A percentile compares a stretch with the other conserved stretches of the same genome.
Evolutionary conservation across 2,888 invertebrate genomes (phyloP).

Genomic region (Coleophora flavipennella): DNA sequence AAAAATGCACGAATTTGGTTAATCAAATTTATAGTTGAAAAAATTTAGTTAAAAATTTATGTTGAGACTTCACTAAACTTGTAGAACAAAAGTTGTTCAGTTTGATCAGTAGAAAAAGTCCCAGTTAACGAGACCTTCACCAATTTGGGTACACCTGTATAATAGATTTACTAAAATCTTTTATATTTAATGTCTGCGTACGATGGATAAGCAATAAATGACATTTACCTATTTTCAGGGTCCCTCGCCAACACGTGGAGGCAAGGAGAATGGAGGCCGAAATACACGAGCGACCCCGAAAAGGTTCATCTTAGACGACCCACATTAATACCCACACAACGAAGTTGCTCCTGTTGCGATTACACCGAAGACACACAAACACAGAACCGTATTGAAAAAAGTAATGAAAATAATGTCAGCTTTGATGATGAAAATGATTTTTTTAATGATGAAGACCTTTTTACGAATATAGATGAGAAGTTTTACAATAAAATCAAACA

Average conservation of each 20-base stretch:
- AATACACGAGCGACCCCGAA: slow-evolving; percentile 44
- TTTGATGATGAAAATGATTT: slow-evolving; percentile 2
- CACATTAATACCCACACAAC: slow-evolving; percentile 20
- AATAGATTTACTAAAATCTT: too few relatives aligned
- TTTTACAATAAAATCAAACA: slow-evolving; percentile 27
- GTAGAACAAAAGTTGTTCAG: too few relatives aligned
- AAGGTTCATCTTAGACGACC: slow-evolving; percentile 39
- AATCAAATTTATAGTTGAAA: too few relatives aligned
- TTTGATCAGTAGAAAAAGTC: too few relatives aligned
- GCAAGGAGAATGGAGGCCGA: slow-evolving; percentile 78
- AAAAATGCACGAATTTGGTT: too few relatives aligned
- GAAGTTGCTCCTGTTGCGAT: slow-evolving; percentile 26
- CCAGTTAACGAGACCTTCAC: too few relatives aligned
- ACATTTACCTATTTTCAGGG: slow-evolving; percentile 42
- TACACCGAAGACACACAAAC: slow-evolving; percentile 7
- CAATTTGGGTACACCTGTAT: too few relatives aligned
- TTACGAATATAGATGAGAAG: slow-evolving; percentile 30
- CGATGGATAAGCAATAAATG: background rate
- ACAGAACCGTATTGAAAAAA: slow-evolving; percentile 3
- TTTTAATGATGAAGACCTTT: slow-evolving; percentile 10
- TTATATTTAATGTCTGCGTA: too few relatives aligned
- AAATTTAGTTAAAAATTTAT: too few relatives aligned
- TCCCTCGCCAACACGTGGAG: slow-evolving; percentile 88
- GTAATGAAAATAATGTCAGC: slow-evolving; percentile 2
- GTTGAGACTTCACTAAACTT: too few relatives aligned